Evolutionary conservation across 2,888 invertebrate genomes (phyloP).

Genomic region (Melolontha melolontha): DNA sequence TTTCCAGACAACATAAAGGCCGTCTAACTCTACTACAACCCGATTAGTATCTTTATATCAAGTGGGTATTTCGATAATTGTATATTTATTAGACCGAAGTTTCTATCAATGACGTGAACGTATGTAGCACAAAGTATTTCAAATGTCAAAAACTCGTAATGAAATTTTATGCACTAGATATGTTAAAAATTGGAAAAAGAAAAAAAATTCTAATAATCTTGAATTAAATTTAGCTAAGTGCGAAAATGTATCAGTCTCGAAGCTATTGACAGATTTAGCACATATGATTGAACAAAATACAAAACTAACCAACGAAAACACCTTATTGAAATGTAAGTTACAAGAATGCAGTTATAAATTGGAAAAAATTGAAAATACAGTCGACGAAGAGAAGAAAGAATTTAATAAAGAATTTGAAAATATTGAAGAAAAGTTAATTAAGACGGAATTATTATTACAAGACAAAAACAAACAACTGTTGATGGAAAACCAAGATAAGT

Average conservation of each 20-base stretch:
- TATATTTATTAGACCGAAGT: too few species aligned
- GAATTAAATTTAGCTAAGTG: not conserved
- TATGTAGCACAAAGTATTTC: too few species aligned
- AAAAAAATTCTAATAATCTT: not conserved
- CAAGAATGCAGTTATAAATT: constrained; percentile 35
- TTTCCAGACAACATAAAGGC: too few species aligned
- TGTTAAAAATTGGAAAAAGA: constrained; percentile 17
- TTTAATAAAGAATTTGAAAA: constrained; percentile 7
- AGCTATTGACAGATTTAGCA: constrained; percentile 36
- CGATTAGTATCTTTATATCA: too few species aligned
- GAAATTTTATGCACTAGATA: constrained; percentile 24
- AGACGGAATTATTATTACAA: constrained; percentile 12
- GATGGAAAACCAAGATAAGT: constrained; percentile 9
- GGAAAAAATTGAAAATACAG: constrained; percentile 17
- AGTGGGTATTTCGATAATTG: too few species aligned
- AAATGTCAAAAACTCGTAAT: constrained; percentile 20
- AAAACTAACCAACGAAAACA: constrained; percentile 35
- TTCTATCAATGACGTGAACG: too few species aligned
- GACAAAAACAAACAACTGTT: constrained; percentile 23
- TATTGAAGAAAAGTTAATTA: constrained; percentile 26
- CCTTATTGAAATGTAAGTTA: constrained; percentile 27
- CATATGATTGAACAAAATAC: constrained; percentile 33
- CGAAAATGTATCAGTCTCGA: constrained; percentile 13
- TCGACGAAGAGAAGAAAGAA: constrained; percentile 13
- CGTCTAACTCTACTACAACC: too few species aligned